These are phyloP conservation scores for Mycalesis mineus DNA, from an alignment of 2,888 invertebrate species.

Conservation along the genomic window DNA sequence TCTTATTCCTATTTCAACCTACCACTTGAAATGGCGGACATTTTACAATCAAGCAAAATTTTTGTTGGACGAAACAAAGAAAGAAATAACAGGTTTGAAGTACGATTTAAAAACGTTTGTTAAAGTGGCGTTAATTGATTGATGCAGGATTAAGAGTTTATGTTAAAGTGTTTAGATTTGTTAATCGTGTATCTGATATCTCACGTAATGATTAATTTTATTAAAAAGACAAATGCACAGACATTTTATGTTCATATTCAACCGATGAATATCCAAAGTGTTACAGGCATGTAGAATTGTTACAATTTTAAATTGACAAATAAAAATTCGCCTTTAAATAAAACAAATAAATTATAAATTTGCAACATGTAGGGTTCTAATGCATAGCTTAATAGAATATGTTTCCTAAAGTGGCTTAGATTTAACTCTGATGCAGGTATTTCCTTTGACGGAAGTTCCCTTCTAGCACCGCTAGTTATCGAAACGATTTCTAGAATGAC, in stretches of 20 bases:
- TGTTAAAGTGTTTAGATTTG: too few relatives aligned
- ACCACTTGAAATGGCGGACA: slow-evolving; percentile 7
- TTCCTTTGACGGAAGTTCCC: not conserved
- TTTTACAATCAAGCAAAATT: slow-evolving; percentile 3
- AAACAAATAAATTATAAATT: too few relatives aligned
- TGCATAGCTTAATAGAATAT: too few relatives aligned
- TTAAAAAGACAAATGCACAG: too few relatives aligned
- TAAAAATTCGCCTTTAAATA: too few relatives aligned
- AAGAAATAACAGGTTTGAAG: not conserved
- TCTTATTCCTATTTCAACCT: slow-evolving; percentile 29
- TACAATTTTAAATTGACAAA: too few relatives aligned
- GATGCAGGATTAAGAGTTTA: not conserved
- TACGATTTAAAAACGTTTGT: not conserved
- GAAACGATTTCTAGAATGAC: not conserved
- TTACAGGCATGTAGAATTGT: too few relatives aligned
- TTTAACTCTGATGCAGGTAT: not conserved
- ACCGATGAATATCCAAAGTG: too few relatives aligned
- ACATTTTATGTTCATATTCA: too few relatives aligned
- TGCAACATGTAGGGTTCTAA: too few relatives aligned
- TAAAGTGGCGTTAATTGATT: not conserved
- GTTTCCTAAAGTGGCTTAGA: not conserved
- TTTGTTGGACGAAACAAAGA: not conserved
- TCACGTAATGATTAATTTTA: too few relatives aligned
- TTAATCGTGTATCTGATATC: too few relatives aligned
- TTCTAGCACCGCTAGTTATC: not conserved